A percentile compares a stretch with the other conserved stretches of the same genome.
Evolutionary conservation across 2,113 vertebrate genomes (phyloP).

Genomic region (Mystacornis crossleyi): DNA sequence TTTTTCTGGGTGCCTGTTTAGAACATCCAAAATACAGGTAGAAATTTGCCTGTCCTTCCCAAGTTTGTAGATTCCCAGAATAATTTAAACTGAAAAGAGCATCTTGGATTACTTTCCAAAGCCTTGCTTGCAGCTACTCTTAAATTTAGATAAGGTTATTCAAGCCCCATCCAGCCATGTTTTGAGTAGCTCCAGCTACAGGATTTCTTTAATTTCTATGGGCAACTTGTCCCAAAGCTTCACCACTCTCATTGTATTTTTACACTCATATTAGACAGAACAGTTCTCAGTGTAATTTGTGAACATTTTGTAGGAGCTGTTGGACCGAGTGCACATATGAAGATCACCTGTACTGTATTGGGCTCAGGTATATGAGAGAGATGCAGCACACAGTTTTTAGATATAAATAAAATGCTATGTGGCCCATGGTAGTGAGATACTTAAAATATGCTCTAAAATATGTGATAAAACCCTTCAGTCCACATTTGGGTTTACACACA

Average conservation of each 20-base stretch:
- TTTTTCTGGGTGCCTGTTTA: not conserved
- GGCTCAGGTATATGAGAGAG: not conserved
- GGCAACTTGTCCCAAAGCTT: not conserved
- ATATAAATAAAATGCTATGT: not conserved
- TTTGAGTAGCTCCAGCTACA: not conserved
- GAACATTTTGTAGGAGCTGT: not conserved
- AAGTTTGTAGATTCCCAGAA: not conserved
- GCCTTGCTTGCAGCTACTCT: not conserved
- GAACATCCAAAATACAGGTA: not conserved
- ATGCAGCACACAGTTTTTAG: not conserved
- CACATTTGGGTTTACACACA: not conserved
- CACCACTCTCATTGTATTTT: not conserved
- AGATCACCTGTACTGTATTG: not conserved
- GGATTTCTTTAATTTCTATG: not conserved
- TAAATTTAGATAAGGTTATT: not conserved
- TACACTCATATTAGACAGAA: not conserved
- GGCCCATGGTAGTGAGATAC: not conserved
- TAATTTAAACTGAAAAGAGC: not conserved
- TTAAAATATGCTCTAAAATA: not conserved
- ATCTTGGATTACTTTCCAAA: not conserved
- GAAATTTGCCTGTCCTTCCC: not conserved
- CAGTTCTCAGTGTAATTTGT: not conserved
- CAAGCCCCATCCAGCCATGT: not conserved
- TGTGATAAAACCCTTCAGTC: not conserved
- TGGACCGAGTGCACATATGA: not conserved